Evolutionary conservation across 2,888 invertebrate genomes (phyloP).

Genomic region (Drosophila differens): DNA sequence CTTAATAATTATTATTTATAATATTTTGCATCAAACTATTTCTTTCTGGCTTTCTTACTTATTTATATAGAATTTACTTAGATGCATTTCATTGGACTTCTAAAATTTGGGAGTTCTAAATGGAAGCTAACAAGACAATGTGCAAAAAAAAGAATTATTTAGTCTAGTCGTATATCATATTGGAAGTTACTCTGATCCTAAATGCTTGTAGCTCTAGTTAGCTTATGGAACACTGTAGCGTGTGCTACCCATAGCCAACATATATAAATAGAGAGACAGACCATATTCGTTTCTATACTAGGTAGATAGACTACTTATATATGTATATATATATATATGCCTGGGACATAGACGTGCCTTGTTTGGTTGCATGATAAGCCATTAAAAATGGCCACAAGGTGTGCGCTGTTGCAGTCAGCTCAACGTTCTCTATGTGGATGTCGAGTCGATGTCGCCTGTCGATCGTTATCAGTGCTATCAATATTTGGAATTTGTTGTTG

Average conservation of each 20-base stretch:
- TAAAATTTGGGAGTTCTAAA: no score
- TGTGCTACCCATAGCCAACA: no score
- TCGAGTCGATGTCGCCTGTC: slow-evolving; percentile 46
- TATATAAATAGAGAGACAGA: not conserved
- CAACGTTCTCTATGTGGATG: slow-evolving; percentile 29
- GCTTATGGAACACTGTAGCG: not conserved
- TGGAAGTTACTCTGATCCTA: no score
- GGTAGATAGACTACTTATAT: slow-evolving; percentile 2
- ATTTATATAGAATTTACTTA: no score
- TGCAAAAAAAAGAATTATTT: no score
- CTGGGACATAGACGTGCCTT: slow-evolving; percentile 16
- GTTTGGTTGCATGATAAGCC: slow-evolving; percentile 71
- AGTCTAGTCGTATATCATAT: no score
- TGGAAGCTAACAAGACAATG: no score
- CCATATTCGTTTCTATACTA: not conserved
- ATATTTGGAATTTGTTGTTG: slow-evolving; percentile 56
- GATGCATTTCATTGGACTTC: no score
- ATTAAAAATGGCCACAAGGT: slow-evolving; percentile 76
- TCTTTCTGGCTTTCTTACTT: not conserved
- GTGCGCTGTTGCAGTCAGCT: slow-evolving; percentile 46
- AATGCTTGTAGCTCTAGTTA: not conserved
- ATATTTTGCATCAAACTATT: not conserved
- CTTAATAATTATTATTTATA: not conserved
- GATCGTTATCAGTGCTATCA: slow-evolving; percentile 72
- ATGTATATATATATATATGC: slow-evolving; percentile 3